phyloP scores from a whole-genome alignment of 2,888 invertebrate species.

The Orchestes rusci region DNA sequence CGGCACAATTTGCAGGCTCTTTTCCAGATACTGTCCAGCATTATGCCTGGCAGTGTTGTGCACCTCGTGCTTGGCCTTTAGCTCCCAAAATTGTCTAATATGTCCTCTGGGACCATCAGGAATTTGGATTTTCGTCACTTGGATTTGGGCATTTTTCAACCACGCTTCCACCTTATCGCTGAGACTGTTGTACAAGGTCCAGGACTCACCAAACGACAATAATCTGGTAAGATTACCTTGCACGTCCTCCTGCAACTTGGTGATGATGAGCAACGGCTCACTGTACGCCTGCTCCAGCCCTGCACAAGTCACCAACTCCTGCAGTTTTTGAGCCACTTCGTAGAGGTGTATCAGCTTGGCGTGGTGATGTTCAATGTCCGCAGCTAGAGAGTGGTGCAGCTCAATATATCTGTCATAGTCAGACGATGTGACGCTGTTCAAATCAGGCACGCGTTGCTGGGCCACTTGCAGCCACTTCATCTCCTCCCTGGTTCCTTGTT shows the following conservation, averaged over 20 bases:
- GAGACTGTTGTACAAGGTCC: constrained; percentile 66
- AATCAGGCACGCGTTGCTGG: constrained; percentile 74
- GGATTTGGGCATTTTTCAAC: constrained; percentile 66
- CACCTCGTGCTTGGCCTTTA: constrained; percentile 81
- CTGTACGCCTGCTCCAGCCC: constrained; percentile 69
- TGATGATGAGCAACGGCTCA: constrained; percentile 62
- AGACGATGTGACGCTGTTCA: constrained; percentile 70
- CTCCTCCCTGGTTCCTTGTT: constrained; percentile 78
- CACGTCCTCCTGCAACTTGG: constrained; percentile 69
- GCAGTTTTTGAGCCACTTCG: constrained; percentile 64
- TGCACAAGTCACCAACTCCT: constrained; percentile 66
- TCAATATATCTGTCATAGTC: constrained; percentile 82
- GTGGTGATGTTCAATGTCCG: constrained; percentile 74
- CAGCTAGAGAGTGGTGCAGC: constrained; percentile 69
- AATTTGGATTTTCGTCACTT: constrained; percentile 57
- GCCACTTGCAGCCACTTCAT: constrained; percentile 77
- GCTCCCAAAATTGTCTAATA: constrained; percentile 79
- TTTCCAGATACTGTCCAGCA: constrained; percentile 65
- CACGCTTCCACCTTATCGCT: constrained; percentile 69
- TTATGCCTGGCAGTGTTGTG: constrained; percentile 71
- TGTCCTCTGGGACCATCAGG: constrained; percentile 60
- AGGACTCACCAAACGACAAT: constrained; percentile 68
- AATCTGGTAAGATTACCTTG: constrained; percentile 64
- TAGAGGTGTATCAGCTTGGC: constrained; percentile 68
- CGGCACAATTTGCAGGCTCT: constrained; percentile 68